Percentiles rank a stretch among this genome's conserved stretches.
These are phyloP conservation scores for Candidula unifasciata DNA, from an alignment of 2,888 invertebrate species.

Conservation along the genomic window DNA sequence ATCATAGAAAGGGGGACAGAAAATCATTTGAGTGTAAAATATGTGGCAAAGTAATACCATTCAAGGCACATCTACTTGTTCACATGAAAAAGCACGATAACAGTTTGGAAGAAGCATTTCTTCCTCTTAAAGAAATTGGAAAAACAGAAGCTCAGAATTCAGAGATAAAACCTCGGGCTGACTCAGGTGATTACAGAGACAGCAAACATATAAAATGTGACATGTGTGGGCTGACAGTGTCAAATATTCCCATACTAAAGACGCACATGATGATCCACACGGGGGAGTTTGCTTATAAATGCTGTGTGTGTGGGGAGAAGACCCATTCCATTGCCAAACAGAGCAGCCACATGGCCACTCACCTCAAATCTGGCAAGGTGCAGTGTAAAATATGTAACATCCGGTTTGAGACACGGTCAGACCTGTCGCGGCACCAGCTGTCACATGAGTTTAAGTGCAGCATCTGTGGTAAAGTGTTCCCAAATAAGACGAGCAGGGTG, in stretches of 20 bases:
- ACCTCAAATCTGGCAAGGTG: slow-evolving; percentile 34
- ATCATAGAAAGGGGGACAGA: slow-evolving; percentile 35
- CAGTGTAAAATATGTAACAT: slow-evolving; percentile 40
- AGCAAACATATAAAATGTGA: slow-evolving; percentile 30
- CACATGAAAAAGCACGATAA: slow-evolving; percentile 27
- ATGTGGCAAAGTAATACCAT: slow-evolving; percentile 31
- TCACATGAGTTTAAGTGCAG: slow-evolving; percentile 45
- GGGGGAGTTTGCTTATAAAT: slow-evolving; percentile 36
- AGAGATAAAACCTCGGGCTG: neutral
- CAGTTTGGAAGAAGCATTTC: neutral
- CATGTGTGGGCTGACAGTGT: slow-evolving; percentile 14
- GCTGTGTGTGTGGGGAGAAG: slow-evolving; percentile 42
- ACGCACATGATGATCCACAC: slow-evolving; percentile 46
- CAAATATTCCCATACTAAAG: slow-evolving; percentile 35
- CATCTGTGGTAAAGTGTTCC: slow-evolving; percentile 53
- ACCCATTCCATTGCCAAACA: slow-evolving; percentile 26
- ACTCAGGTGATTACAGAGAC: neutral
- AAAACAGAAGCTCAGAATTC: neutral
- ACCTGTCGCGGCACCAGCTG: slow-evolving; percentile 19
- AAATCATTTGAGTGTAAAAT: slow-evolving; percentile 26
- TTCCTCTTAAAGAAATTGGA: neutral
- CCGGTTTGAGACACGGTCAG: slow-evolving; percentile 22
- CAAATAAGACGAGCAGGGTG: slow-evolving; percentile 51
- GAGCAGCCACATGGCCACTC: slow-evolving; percentile 31
- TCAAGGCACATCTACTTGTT: slow-evolving; percentile 41